phyloP scores from a whole-genome alignment of 2,888 invertebrate species.

The Ecdyonurus torrentis region DNA sequence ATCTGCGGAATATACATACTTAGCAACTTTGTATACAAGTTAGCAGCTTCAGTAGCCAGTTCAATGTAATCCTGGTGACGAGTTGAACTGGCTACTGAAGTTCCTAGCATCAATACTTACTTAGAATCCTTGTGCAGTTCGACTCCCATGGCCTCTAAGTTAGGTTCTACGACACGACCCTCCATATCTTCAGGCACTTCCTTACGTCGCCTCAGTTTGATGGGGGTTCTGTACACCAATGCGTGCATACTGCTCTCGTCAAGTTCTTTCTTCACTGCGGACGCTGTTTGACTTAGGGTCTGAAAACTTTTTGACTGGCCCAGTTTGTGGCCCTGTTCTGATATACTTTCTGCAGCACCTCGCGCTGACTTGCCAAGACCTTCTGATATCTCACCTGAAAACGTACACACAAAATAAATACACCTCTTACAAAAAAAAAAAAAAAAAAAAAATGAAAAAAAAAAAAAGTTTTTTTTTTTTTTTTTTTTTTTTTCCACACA shows the following conservation, averaged over 20 bases:
- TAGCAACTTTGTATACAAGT: too few relatives aligned
- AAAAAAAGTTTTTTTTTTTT: too few relatives aligned
- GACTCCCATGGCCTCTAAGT: conserved; percentile 73
- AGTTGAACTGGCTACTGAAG: too few relatives aligned
- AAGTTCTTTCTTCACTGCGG: conserved; percentile 82
- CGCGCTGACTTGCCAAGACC: conserved; percentile 76
- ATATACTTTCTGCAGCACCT: conserved; percentile 70
- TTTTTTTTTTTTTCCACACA: too few relatives aligned
- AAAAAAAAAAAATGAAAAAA: too few relatives aligned
- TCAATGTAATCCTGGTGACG: too few relatives aligned
- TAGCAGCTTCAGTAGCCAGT: too few relatives aligned
- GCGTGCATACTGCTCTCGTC: conserved; percentile 44
- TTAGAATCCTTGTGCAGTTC: conserved; percentile 94
- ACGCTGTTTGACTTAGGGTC: conserved; percentile 69
- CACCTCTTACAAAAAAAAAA: too few relatives aligned
- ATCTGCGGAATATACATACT: too few relatives aligned
- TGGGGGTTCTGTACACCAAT: conserved; percentile 61
- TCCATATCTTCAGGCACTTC: conserved; percentile 41
- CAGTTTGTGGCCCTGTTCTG: conserved; percentile 72
- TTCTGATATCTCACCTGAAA: conserved; percentile 50
- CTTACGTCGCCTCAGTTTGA: conserved; percentile 54
- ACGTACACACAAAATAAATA: too few relatives aligned
- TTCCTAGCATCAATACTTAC: too few relatives aligned
- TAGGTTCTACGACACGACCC: conserved; percentile 43
- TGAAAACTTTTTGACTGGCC: conserved; percentile 81